A percentile compares a stretch with the other conserved stretches of the same genome.
These are phyloP conservation scores for Pachyramphus minor DNA, from an alignment of 2,113 vertebrate species.

Conservation along the genomic window DNA sequence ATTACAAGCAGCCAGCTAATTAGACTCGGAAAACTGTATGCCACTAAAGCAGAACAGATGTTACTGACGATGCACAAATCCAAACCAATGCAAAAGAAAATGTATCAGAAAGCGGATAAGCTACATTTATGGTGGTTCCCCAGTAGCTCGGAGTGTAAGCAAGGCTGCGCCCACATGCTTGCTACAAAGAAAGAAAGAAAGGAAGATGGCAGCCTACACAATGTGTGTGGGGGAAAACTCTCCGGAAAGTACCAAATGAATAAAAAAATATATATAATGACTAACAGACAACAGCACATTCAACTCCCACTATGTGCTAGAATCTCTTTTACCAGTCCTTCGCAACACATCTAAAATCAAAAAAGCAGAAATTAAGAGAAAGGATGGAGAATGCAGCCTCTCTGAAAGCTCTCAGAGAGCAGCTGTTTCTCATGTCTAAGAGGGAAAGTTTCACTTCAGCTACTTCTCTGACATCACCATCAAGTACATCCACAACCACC, in stretches of 20 bases:
- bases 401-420: neutral
- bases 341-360: neutral
- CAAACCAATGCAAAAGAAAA: constrained; percentile 68
- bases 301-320: constrained; percentile 4
- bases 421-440: neutral
- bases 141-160: constrained; percentile 53
- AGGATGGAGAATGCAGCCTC: neutral
- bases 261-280: constrained; percentile 12
- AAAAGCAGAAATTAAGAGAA: neutral
- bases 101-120: constrained; percentile 53
- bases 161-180: constrained; percentile 72
- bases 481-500: neutral
- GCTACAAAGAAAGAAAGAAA: constrained; percentile 56
- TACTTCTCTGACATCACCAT: neutral
- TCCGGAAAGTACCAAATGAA: constrained; percentile 45
- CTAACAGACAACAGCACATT: constrained; percentile 64
- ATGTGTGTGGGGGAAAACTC: neutral
- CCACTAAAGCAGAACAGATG: constrained; percentile 72
- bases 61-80: constrained; percentile 68
- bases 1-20: constrained; percentile 77
- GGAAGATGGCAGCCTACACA: constrained; percentile 49
- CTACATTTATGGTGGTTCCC: constrained; percentile 54
- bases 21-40: constrained; percentile 70
- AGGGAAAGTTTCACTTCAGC: neutral
- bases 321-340: neutral